Percentiles rank a stretch among this genome's conserved stretches.
Conservation (phyloP, 2,113 vertebrate species). For the Hippocampus guttulatus region DNA sequence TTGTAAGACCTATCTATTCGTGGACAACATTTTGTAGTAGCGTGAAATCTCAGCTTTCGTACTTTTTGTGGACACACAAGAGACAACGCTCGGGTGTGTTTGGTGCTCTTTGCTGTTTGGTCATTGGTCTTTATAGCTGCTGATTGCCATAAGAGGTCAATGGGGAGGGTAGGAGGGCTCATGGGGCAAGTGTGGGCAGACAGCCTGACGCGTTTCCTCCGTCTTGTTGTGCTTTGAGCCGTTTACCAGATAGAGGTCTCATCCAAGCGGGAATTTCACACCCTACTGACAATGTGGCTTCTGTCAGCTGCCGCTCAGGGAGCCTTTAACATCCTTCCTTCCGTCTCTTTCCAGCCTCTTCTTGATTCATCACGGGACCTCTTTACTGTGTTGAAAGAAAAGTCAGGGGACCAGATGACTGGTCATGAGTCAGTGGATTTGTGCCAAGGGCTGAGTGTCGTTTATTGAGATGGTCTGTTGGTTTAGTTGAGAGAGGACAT, state of each 20-base stretch:
- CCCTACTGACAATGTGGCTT: conserved; percentile 69
- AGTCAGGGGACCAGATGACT: conserved; percentile 34
- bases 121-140: conserved; percentile 22
- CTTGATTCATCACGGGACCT: conserved; percentile 41
- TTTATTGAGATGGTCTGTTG: conserved; percentile 33
- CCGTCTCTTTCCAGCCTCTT: conserved; percentile 36
- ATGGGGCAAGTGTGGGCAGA: conserved; percentile 53
- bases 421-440: conserved; percentile 31
- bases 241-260: conserved; percentile 62
- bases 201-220: conserved; percentile 52
- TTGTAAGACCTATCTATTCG: conserved; percentile 21
- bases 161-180: conserved; percentile 37
- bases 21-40: conserved; percentile 3
- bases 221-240: conserved; percentile 40
- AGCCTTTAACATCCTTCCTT: conserved; percentile 58
- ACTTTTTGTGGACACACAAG: conserved; percentile 23
- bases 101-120: conserved; percentile 23
- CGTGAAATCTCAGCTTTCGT: not conserved
- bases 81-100: not conserved
- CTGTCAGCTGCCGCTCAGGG: conserved; percentile 62
- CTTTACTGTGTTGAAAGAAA: conserved; percentile 36
- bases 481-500: conserved; percentile 25
- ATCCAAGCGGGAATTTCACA: conserved; percentile 73
- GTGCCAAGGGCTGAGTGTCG: conserved; percentile 23
- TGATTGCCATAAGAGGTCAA: conserved; percentile 44